These are phyloP conservation scores for Pogonomyrmex barbatus DNA, from an alignment of 1,140 invertebrate species.

Conservation along the genomic window DNA sequence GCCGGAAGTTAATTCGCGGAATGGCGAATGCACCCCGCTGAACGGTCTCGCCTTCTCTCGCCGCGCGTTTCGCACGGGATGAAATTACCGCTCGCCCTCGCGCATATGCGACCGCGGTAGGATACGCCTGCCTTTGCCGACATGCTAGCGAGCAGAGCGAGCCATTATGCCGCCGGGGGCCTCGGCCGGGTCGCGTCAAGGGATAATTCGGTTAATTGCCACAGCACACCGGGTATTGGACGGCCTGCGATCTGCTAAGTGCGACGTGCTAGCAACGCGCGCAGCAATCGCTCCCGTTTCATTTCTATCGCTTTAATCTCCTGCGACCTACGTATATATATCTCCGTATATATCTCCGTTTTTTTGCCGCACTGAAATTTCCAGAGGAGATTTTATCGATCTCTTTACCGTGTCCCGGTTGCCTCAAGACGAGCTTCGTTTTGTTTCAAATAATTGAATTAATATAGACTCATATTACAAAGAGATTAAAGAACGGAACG, in stretches of 20 bases:
- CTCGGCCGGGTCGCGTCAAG: slow-evolving; percentile 72
- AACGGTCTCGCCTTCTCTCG: slow-evolving; percentile 46
- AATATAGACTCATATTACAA: neutral
- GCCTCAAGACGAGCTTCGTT: neutral
- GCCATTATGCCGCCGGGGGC: slow-evolving; percentile 51
- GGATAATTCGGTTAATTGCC: slow-evolving; percentile 82
- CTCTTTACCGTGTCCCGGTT: neutral
- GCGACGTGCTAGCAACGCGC: slow-evolving; percentile 53
- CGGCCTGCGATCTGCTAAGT: slow-evolving; percentile 75
- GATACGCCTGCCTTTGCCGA: slow-evolving; percentile 49
- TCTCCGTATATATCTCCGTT: neutral
- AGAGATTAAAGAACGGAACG: neutral
- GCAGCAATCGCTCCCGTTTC: slow-evolving; percentile 41
- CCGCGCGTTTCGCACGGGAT: slow-evolving; percentile 44
- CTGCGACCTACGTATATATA: neutral
- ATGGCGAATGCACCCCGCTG: slow-evolving; percentile 64
- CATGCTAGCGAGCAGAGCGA: slow-evolving; percentile 57
- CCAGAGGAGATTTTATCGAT: neutral
- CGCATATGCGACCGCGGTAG: slow-evolving; percentile 35
- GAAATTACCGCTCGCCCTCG: slow-evolving; percentile 69
- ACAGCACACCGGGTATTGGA: slow-evolving; percentile 72
- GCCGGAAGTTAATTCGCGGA: slow-evolving; percentile 78
- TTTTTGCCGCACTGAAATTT: neutral
- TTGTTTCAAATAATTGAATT: neutral
- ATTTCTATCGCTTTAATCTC: slow-evolving; percentile 49